Evolutionary conservation across 2,113 vertebrate genomes (phyloP).

Genomic region (Steatornis caripensis): DNA sequence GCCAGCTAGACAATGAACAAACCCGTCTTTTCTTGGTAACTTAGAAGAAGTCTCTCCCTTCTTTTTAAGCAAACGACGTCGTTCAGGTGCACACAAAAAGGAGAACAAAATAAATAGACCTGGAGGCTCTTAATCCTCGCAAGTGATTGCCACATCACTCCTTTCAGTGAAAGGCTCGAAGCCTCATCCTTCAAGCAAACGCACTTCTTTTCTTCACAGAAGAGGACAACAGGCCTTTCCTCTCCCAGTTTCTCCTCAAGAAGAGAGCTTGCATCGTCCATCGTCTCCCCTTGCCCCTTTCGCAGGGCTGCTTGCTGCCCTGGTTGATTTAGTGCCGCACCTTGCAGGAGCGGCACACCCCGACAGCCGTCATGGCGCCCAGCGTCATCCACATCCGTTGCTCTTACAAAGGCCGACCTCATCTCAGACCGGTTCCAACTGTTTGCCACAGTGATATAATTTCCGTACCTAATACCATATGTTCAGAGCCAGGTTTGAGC

Average conservation of each 20-base stretch:
- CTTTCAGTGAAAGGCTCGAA: not conserved
- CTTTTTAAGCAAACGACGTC: not conserved
- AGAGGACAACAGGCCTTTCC: not conserved
- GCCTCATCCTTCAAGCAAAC: not conserved
- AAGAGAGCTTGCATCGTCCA: rapidly evolving
- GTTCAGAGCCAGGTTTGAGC: not conserved
- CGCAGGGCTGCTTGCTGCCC: not conserved
- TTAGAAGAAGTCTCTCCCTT: not conserved
- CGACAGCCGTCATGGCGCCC: not conserved
- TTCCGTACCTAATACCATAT: not conserved
- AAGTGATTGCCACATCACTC: not conserved
- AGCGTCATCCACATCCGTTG: not conserved
- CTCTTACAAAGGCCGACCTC: not conserved
- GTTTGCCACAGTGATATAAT: not conserved
- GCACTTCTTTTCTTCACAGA: not conserved
- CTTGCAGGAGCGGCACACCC: not conserved
- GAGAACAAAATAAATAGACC: not conserved
- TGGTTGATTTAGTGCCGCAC: not conserved
- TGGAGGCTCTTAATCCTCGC: not conserved
- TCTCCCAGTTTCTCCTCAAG: not conserved
- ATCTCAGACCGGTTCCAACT: not conserved
- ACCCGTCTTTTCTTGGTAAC: not conserved
- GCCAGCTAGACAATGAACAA: not conserved
- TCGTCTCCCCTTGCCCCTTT: not conserved
- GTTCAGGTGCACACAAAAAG: not conserved